Conservation (phyloP, 2,888 invertebrate genomes). For the Physocephala rufipes region DNA sequence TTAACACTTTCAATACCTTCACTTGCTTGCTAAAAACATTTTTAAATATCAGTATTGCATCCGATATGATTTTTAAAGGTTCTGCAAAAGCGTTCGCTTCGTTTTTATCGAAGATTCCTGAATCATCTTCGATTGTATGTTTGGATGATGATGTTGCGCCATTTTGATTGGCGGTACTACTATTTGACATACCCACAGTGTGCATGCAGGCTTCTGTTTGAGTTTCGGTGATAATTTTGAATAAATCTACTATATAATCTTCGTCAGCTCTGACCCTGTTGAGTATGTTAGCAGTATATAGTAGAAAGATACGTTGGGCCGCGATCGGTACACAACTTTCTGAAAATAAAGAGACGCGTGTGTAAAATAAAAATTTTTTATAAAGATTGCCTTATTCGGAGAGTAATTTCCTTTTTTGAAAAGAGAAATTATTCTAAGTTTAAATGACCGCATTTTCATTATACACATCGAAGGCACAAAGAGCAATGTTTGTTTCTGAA, state of each 20-base stretch:
- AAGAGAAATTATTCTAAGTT: no score
- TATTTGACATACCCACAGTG: conserved; percentile 41
- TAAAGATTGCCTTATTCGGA: conserved; percentile 34
- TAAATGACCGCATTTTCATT: no score
- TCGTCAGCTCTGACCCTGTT: conserved; percentile 44
- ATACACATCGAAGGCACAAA: no score
- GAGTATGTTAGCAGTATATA: conserved; percentile 48
- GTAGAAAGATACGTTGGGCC: conserved; percentile 53
- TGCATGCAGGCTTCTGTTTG: conserved; percentile 41
- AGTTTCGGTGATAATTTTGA: conserved; percentile 50
- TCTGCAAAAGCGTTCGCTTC: conserved; percentile 62
- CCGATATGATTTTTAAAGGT: conserved; percentile 52
- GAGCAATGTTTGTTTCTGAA: no score
- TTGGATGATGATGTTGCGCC: conserved; percentile 19
- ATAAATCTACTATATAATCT: conserved; percentile 51
- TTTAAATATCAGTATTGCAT: conserved; percentile 49
- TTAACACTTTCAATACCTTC: conserved; percentile 47
- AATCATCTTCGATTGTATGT: conserved; percentile 36
- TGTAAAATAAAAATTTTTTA: neutral
- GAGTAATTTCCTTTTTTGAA: no score
- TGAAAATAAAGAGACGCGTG: conserved; percentile 38
- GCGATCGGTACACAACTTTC: conserved; percentile 51
- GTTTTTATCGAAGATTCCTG: conserved; percentile 60
- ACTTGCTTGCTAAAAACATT: conserved; percentile 48
- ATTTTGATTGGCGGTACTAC: conserved; percentile 28